These are phyloP conservation scores for Alexandromys fortis DNA, from an alignment of 2,113 vertebrate species.

Conservation along the genomic window DNA sequence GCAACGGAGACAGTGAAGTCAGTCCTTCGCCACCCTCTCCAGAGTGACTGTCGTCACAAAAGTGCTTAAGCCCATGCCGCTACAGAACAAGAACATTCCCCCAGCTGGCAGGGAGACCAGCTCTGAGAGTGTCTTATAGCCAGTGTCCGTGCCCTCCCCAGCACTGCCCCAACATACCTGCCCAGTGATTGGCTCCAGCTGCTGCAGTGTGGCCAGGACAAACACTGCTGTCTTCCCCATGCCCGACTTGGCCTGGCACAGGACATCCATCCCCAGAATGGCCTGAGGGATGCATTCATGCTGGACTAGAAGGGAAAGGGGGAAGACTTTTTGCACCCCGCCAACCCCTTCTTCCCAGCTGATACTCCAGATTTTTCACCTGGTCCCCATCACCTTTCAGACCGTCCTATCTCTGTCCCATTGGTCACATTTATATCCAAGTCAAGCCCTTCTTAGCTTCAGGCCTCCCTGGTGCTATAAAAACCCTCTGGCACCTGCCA, in stretches of 20 bases:
- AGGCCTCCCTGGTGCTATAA: background rate
- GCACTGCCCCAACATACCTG: slow-evolving; percentile 82
- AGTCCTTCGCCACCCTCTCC: background rate
- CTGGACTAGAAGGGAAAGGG: slow-evolving; percentile 83
- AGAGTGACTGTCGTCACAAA: background rate
- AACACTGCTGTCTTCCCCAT: slow-evolving; percentile 93
- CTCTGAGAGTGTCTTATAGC: background rate
- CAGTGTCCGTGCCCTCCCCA: background rate
- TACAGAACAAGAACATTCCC: background rate
- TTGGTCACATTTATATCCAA: background rate
- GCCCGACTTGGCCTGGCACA: slow-evolving; percentile 92
- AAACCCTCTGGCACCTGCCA: background rate
- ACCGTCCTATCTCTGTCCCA: background rate
- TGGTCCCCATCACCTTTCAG: background rate
- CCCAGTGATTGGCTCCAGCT: slow-evolving; percentile 90
- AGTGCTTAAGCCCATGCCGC: background rate
- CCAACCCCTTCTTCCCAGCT: background rate
- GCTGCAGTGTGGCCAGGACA: slow-evolving; percentile 90
- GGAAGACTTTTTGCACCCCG: background rate
- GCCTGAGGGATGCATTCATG: slow-evolving; percentile 93
- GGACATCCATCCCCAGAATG: slow-evolving; percentile 92
- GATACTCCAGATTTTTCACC: background rate
- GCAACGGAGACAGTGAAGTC: background rate
- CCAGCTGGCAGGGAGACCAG: background rate
- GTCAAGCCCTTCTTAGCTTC: background rate